These are phyloP conservation scores for Enoplosus armatus DNA, from an alignment of 2,797 vertebrate species.

Conservation along the genomic window DNA sequence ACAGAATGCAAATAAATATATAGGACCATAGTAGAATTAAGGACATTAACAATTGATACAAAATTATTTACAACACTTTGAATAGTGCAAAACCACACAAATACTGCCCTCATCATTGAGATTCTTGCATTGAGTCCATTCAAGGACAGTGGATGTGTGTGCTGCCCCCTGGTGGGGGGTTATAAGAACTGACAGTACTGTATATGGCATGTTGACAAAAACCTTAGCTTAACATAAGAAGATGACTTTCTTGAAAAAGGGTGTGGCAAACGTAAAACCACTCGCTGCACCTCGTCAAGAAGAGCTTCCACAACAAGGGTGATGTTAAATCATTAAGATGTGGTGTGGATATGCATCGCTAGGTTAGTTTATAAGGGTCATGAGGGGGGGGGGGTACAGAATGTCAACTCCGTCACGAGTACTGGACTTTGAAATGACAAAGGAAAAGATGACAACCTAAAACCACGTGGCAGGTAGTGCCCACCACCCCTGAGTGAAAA, in stretches of 20 bases:
- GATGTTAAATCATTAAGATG: constrained; percentile 38
- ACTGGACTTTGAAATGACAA: constrained; percentile 63
- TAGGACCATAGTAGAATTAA: constrained; percentile 78
- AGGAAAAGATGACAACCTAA: constrained; percentile 53
- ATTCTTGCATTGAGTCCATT: constrained; percentile 72
- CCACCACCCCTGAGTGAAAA: constrained; percentile 81
- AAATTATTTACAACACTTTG: constrained; percentile 85
- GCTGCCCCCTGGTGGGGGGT: constrained; percentile 64
- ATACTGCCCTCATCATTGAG: constrained; percentile 66
- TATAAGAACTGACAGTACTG: constrained; percentile 60
- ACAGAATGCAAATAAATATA: constrained; percentile 88
- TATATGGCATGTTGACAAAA: constrained; percentile 46
- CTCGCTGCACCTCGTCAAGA: constrained; percentile 2
- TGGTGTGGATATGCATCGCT: constrained; percentile 46
- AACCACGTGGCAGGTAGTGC: constrained; percentile 65
- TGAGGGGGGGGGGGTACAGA: not conserved
- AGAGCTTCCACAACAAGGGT: constrained; percentile 11
- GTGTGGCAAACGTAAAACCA: constrained; percentile 21
- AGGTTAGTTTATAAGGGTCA: constrained; percentile 36
- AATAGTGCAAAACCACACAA: constrained; percentile 87
- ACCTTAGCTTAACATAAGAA: constrained; percentile 8
- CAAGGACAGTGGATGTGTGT: constrained; percentile 70
- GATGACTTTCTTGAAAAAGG: constrained; percentile 11
- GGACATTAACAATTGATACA: constrained; percentile 80
- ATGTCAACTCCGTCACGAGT: constrained; percentile 51